A percentile compares a stretch with the other conserved stretches of the same genome.
phyloP scores from a whole-genome alignment of 2,113 vertebrate genomes.

The Felis chaus region DNA sequence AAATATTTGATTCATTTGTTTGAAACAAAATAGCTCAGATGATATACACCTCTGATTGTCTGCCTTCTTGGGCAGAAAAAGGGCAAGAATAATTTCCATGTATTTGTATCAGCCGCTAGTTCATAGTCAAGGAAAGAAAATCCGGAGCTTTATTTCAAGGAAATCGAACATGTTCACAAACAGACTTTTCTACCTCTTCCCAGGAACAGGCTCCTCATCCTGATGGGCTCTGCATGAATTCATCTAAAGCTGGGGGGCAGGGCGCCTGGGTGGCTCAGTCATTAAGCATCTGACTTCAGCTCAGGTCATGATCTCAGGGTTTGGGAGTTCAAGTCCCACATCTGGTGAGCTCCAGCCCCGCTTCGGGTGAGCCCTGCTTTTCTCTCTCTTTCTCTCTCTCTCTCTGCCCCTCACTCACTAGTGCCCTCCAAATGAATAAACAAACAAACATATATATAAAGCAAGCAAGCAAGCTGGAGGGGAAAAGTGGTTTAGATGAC shows the following conservation, averaged over 20 bases:
- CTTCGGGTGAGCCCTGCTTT: too few species aligned
- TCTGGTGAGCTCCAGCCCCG: too few species aligned
- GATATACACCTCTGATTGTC: not conserved
- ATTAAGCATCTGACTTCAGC: too few species aligned
- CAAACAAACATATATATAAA: too few species aligned
- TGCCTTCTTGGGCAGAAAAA: constrained; percentile 12
- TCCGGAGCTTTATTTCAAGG: not conserved
- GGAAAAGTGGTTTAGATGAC: not conserved
- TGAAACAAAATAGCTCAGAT: constrained; percentile 53
- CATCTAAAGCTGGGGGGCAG: not conserved
- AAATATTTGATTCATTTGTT: constrained; percentile 67
- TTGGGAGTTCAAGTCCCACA: too few species aligned
- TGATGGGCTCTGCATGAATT: not conserved
- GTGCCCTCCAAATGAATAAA: too few species aligned
- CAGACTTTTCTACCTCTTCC: not conserved
- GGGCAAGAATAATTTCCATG: constrained; percentile 46
- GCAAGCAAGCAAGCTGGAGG: too few species aligned
- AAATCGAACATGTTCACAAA: not conserved
- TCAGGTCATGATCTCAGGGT: too few species aligned
- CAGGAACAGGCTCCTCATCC: not conserved
- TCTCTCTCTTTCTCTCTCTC: too few species aligned
- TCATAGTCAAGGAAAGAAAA: constrained; percentile 43
- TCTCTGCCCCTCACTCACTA: too few species aligned
- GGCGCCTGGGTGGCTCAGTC: too few species aligned
- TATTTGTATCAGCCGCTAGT: not conserved